Conservation (phyloP, 2,113 vertebrate genomes). For the Haplochromis vanheusdeni region DNA sequence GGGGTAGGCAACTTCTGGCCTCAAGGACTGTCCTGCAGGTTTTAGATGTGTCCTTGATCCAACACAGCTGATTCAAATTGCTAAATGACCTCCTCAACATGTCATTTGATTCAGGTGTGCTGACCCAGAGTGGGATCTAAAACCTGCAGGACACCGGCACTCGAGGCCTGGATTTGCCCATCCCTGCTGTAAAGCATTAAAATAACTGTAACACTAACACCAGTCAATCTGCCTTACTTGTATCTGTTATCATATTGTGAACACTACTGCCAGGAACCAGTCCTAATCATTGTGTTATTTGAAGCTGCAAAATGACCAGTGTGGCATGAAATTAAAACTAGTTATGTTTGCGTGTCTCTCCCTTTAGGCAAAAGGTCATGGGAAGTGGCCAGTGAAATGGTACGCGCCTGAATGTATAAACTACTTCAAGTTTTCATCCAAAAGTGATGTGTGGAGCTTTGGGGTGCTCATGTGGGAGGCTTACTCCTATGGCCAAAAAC, state of each 20-base stretch:
- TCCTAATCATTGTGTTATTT: background rate
- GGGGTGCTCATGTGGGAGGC: constrained; percentile 98
- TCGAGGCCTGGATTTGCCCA: background rate
- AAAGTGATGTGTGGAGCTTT: constrained; percentile 98
- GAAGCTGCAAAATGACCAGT: background rate
- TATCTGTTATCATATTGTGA: background rate
- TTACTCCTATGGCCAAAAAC: constrained; percentile 89
- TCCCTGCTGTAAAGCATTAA: background rate
- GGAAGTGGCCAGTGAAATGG: constrained; percentile 98
- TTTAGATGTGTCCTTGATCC: background rate
- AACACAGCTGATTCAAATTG: background rate
- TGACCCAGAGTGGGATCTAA: rapidly evolving
- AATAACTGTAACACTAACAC: background rate
- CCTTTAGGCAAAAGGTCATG: constrained; percentile 83
- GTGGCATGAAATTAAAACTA: background rate
- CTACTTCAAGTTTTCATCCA: constrained; percentile 92
- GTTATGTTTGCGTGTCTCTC: background rate
- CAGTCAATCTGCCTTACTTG: background rate
- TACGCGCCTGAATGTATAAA: constrained; percentile 96
- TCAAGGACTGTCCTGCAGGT: background rate
- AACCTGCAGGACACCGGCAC: background rate
- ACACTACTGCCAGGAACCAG: background rate
- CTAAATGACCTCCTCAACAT: background rate
- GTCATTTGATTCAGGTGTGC: background rate
- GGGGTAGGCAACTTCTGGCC: rapidly evolving